Percentiles rank a stretch among this genome's conserved stretches.
Conservation (phyloP, 2,113 vertebrate species). For the Python bivittatus region DNA sequence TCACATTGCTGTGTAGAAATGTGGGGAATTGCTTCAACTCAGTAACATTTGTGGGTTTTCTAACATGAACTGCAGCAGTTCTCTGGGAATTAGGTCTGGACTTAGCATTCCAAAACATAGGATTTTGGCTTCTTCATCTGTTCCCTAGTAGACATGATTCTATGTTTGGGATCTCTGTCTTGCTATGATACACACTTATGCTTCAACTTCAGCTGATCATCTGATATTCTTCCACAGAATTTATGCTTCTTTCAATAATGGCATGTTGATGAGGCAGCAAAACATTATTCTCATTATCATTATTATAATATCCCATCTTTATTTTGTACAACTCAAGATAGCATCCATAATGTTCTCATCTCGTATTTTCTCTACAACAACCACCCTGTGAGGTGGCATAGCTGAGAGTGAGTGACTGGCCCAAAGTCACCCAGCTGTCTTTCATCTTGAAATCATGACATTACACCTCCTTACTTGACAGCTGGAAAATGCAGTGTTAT, state of each 20-base stretch:
- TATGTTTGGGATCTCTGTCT: not conserved
- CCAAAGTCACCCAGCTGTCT: not conserved
- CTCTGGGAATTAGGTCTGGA: too few relatives aligned
- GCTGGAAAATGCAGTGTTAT: not conserved
- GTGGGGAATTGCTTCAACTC: too few relatives aligned
- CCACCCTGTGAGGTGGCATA: not conserved
- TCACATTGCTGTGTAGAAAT: too few relatives aligned
- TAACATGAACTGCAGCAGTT: too few relatives aligned
- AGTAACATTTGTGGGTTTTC: too few relatives aligned
- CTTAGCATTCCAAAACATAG: too few relatives aligned
- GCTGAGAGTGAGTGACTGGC: not conserved
- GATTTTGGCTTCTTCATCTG: too few relatives aligned
- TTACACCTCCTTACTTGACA: not conserved
- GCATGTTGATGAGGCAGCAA: not conserved
- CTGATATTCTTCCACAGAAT: not conserved
- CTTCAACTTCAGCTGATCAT: not conserved
- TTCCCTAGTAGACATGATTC: not conserved
- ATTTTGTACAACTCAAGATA: not conserved
- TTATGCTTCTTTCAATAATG: not conserved
- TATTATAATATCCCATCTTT: not conserved
- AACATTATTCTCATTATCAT: not conserved
- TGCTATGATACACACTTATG: not conserved
- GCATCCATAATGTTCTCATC: not conserved
- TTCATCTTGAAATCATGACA: not conserved
- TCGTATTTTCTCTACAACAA: not conserved